phyloP scores from a whole-genome alignment of 2,888 invertebrate genomes.

The Physocephala rufipes region DNA sequence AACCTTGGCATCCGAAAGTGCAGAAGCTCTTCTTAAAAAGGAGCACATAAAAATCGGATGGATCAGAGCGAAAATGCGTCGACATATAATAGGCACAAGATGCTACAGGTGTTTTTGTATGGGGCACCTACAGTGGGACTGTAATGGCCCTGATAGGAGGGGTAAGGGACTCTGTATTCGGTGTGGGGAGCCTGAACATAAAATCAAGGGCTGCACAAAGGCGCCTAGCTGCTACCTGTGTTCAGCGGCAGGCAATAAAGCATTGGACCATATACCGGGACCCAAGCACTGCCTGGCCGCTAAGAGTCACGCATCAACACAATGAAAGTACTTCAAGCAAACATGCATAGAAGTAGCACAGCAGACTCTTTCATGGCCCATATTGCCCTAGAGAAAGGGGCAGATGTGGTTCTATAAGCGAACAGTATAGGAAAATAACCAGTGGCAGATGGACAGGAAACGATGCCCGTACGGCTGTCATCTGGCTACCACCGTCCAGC shows the following conservation, averaged over 20 bases:
- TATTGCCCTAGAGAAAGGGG: neutral
- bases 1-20: neutral
- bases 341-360: constrained; percentile 24
- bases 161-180: too few species aligned
- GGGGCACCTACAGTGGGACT: constrained; percentile 20
- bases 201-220: constrained; percentile 2
- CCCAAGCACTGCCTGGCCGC: neutral
- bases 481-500: neutral
- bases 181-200: too few species aligned
- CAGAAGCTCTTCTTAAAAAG: neutral
- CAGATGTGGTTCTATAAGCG: constrained; percentile 17
- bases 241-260: neutral
- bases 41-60: constrained; percentile 14
- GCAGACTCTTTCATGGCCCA: constrained; percentile 1
- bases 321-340: constrained; percentile 1
- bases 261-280: neutral
- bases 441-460: too few species aligned
- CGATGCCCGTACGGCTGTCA: constrained; percentile 6
- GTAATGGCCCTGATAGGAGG: constrained; percentile 25
- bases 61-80: neutral
- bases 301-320: neutral
- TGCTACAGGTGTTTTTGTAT: constrained; percentile 10
- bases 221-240: neutral
- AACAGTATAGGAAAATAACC: constrained; percentile 8
- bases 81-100: neutral